Percentiles rank a stretch among this genome's conserved stretches.
Evolutionary conservation across 2,888 invertebrate species (phyloP).

Genomic region (Sarcophaga rosellei): DNA sequence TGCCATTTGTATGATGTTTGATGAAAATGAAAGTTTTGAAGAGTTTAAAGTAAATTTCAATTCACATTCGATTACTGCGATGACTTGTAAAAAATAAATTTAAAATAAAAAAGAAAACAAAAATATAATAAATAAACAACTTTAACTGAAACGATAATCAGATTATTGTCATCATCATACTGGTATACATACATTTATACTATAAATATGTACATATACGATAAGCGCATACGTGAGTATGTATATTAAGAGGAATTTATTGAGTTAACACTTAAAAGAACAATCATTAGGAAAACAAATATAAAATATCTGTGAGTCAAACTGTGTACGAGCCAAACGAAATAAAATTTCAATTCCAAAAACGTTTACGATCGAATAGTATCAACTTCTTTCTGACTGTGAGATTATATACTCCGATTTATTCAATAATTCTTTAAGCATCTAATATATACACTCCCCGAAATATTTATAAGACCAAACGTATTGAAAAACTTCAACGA

Average conservation of each 20-base stretch:
- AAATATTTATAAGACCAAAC: no score
- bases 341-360: no score
- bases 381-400: no score
- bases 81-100: conserved; percentile 30
- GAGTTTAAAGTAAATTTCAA: conserved; percentile 5
- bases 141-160: conserved; percentile 17
- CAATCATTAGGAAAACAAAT: background rate
- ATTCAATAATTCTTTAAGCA: no score
- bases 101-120: background rate
- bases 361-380: no score
- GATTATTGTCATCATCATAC: conserved; percentile 40
- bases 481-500: no score
- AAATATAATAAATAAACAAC: background rate
- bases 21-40: conserved; percentile 52
- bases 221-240: no score
- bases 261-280: background rate
- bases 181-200: no score
- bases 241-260: background rate
- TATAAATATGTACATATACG: no score
- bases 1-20: conserved; percentile 8
- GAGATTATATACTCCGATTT: no score
- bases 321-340: no score
- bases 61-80: background rate
- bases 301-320: background rate
- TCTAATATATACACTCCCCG: no score